Base-by-base conservation (phyloP, 2,888 invertebrate species). In the Drosophila mercatorum region DNA sequence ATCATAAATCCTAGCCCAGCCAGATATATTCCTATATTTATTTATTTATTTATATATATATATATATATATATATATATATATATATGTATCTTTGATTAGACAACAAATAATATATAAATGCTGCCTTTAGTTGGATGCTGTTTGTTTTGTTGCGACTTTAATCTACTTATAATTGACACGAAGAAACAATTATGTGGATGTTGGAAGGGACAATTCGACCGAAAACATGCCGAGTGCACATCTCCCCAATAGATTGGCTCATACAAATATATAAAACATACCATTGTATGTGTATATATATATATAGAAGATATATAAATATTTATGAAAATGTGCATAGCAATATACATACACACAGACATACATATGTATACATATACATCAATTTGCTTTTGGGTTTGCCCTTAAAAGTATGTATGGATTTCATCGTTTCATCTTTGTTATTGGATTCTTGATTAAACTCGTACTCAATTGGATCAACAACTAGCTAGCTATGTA, bases 101-200 rank as follows among this genome's bases (percentile, higher is more conserved):
- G 56, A 43, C 51, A 51, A 51, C 51, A 51, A 51, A 51, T 36
- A 36, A 36, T 51, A 31, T 53, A 14, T 38, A 14, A 52, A 26
- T 40, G 53, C 28, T 53, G 31, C 56, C n/a, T 40, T 55, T n/a
- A 28, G 51, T 67, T 67, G 68, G 28, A 47, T 65, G 41, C 36
- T 28, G 34, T 49, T 14, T 34, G 2, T 36, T 51, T 51, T 36
- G 47, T 49, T 56, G 38, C 28, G 31, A 55, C 65, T 55, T 76
- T 78, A 53, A 61, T 55, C 75, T 74, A 74, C 62, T 70, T 60
- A 60, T 79, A 77, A 77, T 77, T 77, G 76, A 77, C 76, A 70
- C 66, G 69, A 62, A 69, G 75, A 76, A 79, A 79, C 62, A 79
- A 69, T 66, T 62, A 65, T 38, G 74, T 61, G 60, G 41, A 26